phyloP scores from a whole-genome alignment of 1,140 invertebrate species.

The Archivesica marissinica region DNA sequence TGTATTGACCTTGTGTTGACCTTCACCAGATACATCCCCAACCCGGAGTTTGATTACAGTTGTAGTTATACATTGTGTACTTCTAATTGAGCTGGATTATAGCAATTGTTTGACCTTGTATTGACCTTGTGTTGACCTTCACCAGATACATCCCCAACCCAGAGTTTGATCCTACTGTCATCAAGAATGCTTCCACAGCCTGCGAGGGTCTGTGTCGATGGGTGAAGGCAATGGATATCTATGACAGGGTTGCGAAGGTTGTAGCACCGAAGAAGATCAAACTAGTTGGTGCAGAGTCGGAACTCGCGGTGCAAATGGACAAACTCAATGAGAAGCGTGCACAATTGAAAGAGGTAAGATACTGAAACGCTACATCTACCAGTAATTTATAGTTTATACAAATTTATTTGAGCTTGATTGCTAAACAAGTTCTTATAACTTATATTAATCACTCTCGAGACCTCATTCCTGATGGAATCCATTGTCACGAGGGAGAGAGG shows the following conservation, averaged over 20 bases:
- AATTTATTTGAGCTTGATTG: too few relatives aligned
- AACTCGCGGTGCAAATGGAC: slow-evolving; percentile 83
- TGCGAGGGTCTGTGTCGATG: slow-evolving; percentile 84
- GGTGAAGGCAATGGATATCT: slow-evolving; percentile 85
- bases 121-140: too few relatives aligned
- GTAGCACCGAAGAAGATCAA: slow-evolving; percentile 86
- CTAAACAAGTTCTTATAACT: too few relatives aligned
- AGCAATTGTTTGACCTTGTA: too few relatives aligned
- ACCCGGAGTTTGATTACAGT: slow-evolving; percentile 84
- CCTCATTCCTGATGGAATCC: too few relatives aligned
- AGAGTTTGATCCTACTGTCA: slow-evolving; percentile 82
- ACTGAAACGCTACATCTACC: not conserved
- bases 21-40: slow-evolving; percentile 82
- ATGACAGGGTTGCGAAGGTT: slow-evolving; percentile 85
- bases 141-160: slow-evolving; percentile 83
- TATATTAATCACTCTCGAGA: too few relatives aligned
- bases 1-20: too few relatives aligned
- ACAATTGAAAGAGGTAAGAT: slow-evolving; percentile 79
- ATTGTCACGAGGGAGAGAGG: too few relatives aligned
- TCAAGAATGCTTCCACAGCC: slow-evolving; percentile 83
- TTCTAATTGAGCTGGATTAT: too few relatives aligned
- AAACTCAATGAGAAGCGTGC: slow-evolving; percentile 84
- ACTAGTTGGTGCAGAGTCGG: slow-evolving; percentile 82
- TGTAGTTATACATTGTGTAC: too few relatives aligned
- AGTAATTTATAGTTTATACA: too few relatives aligned